Base-by-base conservation (phyloP, 1,140 invertebrate species). In the Drosophila nannoptera region DNA sequence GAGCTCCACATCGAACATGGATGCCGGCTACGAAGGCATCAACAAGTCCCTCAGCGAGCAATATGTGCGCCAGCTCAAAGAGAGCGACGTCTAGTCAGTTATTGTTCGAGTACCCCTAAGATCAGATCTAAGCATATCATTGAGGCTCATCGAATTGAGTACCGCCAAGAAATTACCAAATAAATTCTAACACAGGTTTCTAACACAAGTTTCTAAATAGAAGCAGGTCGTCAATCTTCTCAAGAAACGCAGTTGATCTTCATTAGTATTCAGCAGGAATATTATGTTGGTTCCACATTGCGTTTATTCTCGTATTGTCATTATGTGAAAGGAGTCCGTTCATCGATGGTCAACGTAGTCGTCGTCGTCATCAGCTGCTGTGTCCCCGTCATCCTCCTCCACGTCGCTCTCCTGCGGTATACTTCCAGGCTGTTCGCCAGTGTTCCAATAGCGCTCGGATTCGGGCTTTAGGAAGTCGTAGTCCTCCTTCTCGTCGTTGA, bases 41-140 rank as follows among this genome's bases (percentile, higher is more conserved):
- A 83, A 87, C 59, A 89, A 89, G 59, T 89, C 87, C 7, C 70
- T 87, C 16, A 88, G 87, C 53, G 87, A 89, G 48, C 87, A 89
- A 59, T 87, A 76, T 68, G 87, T 89, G 0, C 82, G 77, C 35
- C 87, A 88, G 60, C 67, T 83, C 7, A 88, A 88, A 45, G 87
- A 88, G 63, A 88, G 87, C 67, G 83, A 87, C 48, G 82, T 87
- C 72, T 87, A 87, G 82, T 86, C 77, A 69, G 40, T 7, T 35
- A 45, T 35, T 36, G 5, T 42, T 31, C 22, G 38, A 50, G 49
- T 50, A 59, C 35, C 49, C 55, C 12, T 59, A 78, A 68, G 54
- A 63, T 61, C 67, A 69, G 70, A 73, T 75, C 73, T 86, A 86
- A 86, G 65, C 65, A 48, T 31, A 45, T 38, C 46, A 45, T 22